A percentile compares a stretch with the other conserved stretches of the same genome.
Evolutionary conservation across 2,113 vertebrate genomes (phyloP).

Genomic region (Elachura formosa): DNA sequence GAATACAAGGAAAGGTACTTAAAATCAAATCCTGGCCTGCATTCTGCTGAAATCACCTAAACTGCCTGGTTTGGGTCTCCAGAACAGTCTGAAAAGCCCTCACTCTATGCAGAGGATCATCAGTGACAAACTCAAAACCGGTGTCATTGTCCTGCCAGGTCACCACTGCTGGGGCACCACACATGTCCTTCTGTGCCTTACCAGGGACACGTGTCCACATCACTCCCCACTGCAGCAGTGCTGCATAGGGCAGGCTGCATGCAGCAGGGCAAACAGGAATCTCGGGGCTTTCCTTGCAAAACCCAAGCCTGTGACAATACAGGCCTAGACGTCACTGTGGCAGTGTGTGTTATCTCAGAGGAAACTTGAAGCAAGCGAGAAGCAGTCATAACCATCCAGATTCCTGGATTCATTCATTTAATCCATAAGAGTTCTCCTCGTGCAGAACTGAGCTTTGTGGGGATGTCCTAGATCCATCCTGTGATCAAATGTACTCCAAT

Average conservation of each 20-base stretch:
- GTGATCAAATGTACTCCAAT: neutral
- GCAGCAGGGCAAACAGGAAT: neutral
- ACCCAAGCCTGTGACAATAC: neutral
- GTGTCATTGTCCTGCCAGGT: neutral
- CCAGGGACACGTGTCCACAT: neutral
- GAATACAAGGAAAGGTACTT: neutral
- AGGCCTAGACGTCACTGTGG: rapidly evolving
- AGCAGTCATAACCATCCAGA: neutral
- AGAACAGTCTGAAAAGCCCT: neutral
- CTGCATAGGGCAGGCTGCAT: neutral
- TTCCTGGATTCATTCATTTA: neutral
- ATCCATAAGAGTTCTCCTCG: neutral
- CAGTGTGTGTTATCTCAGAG: neutral
- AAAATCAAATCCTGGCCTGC: neutral
- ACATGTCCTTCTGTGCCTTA: rapidly evolving
- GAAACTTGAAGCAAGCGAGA: neutral
- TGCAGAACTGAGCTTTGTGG: neutral
- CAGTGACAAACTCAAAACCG: neutral
- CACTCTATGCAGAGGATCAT: rapidly evolving
- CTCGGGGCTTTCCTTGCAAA: neutral
- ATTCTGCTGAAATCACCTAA: neutral
- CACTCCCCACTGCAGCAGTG: neutral
- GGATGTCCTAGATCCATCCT: neutral
- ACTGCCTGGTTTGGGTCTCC: neutral
- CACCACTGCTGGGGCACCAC: rapidly evolving